These are phyloP conservation scores for Hydrolagus colliei DNA, from an alignment of 2,797 vertebrate species.

Conservation along the genomic window DNA sequence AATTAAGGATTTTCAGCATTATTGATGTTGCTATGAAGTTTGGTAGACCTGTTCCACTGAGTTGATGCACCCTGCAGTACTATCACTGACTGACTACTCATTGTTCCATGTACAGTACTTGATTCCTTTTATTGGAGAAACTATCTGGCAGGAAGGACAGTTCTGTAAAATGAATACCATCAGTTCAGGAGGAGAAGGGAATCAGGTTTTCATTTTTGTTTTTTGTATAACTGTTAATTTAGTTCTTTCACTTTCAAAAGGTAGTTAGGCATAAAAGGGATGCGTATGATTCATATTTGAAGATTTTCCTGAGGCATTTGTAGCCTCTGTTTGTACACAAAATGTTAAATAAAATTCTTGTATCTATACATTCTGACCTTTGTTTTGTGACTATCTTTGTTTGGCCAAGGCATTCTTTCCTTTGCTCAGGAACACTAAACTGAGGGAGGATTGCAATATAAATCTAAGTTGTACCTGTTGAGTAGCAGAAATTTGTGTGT, in stretches of 20 bases:
- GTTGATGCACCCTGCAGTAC: constrained; percentile 13
- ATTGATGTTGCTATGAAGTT: constrained; percentile 14
- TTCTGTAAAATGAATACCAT: constrained; percentile 15
- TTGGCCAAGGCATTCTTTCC: too few species aligned
- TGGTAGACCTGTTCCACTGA: constrained; percentile 8
- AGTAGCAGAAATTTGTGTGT: too few species aligned
- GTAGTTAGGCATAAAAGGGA: constrained; percentile 55
- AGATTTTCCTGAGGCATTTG: constrained; percentile 64
- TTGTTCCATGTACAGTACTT: background rate
- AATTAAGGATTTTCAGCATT: constrained; percentile 20
- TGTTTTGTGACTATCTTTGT: background rate
- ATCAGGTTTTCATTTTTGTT: constrained; percentile 39
- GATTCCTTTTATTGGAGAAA: background rate
- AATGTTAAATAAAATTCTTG: constrained; percentile 74
- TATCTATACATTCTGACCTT: constrained; percentile 52
- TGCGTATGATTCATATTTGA: constrained; percentile 64
- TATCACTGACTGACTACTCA: constrained; percentile 11
- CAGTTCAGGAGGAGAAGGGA: constrained; percentile 36
- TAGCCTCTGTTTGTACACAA: constrained; percentile 79
- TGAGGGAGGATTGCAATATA: too few species aligned
- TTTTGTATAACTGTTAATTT: constrained; percentile 36
- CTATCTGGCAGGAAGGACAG: background rate
- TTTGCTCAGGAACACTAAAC: too few species aligned
- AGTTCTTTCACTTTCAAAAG: constrained; percentile 55
- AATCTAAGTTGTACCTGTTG: too few species aligned